Evolutionary conservation across 2,113 vertebrate species (phyloP).

Genomic region (Ictidomys tridecemlineatus): DNA sequence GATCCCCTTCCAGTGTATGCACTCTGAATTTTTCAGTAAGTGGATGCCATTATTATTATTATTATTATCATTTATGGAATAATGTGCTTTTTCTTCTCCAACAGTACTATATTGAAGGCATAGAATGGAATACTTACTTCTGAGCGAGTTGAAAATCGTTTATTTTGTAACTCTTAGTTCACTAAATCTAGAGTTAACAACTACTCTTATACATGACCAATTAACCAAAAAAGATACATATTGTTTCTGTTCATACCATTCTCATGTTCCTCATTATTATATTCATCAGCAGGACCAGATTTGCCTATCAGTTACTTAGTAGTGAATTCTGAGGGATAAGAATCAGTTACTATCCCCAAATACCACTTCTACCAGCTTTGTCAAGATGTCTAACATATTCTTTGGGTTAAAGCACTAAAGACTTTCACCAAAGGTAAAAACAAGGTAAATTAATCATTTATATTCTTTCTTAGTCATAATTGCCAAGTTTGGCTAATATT

Average conservation of each 20-base stretch:
- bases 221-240: background rate
- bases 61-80: background rate
- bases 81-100: background rate
- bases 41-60: background rate
- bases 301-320: background rate
- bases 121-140: background rate
- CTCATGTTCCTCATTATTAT: background rate
- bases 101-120: background rate
- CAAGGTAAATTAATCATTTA: background rate
- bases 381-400: background rate
- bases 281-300: background rate
- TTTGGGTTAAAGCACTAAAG: background rate
- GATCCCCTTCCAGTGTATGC: background rate
- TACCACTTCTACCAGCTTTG: background rate
- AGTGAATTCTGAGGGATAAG: background rate
- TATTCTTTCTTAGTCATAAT: background rate
- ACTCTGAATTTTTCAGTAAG: background rate
- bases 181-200: background rate
- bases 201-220: background rate
- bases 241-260: background rate
- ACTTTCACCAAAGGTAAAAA: background rate
- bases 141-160: background rate
- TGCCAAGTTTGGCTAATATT: background rate
- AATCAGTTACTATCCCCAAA: background rate
- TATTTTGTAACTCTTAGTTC: background rate